Evolutionary conservation across 2,797 vertebrate species (phyloP).

Genomic region (Rhinogobio ventralis): DNA sequence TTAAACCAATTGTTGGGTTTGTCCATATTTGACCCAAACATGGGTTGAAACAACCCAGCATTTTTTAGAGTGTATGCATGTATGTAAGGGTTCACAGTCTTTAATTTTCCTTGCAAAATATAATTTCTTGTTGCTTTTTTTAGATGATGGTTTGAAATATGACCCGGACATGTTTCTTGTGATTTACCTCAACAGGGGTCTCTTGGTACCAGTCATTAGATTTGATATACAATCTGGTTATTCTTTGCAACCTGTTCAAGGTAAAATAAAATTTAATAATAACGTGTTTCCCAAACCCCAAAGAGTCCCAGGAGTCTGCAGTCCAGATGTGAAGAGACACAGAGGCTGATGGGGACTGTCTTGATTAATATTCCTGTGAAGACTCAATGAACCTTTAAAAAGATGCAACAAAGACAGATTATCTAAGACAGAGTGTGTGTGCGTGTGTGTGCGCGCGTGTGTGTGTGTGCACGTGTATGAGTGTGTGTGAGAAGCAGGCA

Average conservation of each 20-base stretch:
- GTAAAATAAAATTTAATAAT: conserved; percentile 6
- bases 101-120: background rate
- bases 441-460: background rate
- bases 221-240: conserved; percentile 4
- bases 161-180: background rate
- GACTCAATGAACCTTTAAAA: conserved; percentile 27
- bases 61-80: too few species aligned
- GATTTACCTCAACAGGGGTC: background rate
- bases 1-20: too few species aligned
- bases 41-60: too few species aligned
- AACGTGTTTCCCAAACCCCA: background rate
- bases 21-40: too few species aligned
- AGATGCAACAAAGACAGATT: conserved; percentile 34
- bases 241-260: conserved; percentile 25
- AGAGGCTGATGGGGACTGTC: background rate
- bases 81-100: background rate
- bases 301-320: background rate
- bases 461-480: background rate
- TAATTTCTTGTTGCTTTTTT: background rate
- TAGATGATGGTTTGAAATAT: conserved; percentile 3
- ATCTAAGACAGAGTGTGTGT: background rate
- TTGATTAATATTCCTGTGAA: conserved; percentile 29
- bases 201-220: conserved; percentile 2
- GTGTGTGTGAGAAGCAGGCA: background rate
- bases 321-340: conserved; percentile 12